Conservation (phyloP, 2,797 vertebrate genomes). For the Eulemur mongoz region DNA sequence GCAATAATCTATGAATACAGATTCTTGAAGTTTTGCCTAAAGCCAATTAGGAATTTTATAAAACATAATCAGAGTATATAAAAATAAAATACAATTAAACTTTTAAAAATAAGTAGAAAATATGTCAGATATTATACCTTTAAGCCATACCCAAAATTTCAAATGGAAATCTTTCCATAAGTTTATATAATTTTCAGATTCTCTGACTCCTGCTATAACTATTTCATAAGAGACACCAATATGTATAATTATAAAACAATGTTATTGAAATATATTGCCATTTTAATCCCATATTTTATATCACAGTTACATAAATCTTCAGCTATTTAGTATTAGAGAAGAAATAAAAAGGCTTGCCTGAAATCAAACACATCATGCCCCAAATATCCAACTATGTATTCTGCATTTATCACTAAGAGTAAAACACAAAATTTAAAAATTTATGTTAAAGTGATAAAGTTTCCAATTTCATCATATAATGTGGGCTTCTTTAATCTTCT, state of each 20-base stretch:
- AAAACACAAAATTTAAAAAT: slow-evolving; percentile 45
- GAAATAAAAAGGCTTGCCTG: slow-evolving; percentile 24
- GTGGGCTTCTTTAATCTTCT: background rate
- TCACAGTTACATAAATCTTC: slow-evolving; percentile 24
- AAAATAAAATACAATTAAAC: slow-evolving; percentile 37
- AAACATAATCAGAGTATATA: slow-evolving; percentile 22
- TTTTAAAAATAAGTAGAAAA: slow-evolving; percentile 23
- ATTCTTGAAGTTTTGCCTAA: slow-evolving; percentile 34
- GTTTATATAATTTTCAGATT: slow-evolving; percentile 44
- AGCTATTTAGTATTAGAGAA: slow-evolving; percentile 38
- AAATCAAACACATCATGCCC: slow-evolving; percentile 43
- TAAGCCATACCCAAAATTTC: slow-evolving; percentile 9
- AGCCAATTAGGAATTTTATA: slow-evolving; percentile 38
- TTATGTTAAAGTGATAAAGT: slow-evolving; percentile 45
- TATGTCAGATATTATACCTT: slow-evolving; percentile 16
- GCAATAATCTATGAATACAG: background rate
- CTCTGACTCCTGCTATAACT: background rate
- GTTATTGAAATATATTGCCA: background rate
- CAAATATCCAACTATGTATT: slow-evolving; percentile 38
- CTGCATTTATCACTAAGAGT: background rate
- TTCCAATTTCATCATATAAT: slow-evolving; percentile 30
- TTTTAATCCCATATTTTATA: slow-evolving; percentile 31
- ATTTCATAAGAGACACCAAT: slow-evolving; percentile 17
- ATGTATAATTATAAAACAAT: slow-evolving; percentile 1
- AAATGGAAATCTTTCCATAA: slow-evolving; percentile 8